These are phyloP conservation scores for Lampris megalopsis DNA, from an alignment of 2,113 vertebrate genomes.

Conservation along the genomic window DNA sequence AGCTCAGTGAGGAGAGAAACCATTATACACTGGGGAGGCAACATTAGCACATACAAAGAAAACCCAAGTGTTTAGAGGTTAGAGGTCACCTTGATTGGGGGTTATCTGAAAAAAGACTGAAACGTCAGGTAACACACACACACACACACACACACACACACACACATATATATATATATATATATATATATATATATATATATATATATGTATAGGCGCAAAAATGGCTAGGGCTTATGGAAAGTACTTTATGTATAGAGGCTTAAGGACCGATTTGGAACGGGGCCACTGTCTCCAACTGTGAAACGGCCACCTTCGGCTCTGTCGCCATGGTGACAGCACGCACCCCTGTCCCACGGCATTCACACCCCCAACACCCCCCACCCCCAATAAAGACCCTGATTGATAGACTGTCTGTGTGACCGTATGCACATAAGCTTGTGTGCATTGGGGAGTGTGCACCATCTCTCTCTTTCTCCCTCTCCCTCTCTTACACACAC, in stretches of 20 bases:
- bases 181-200: neutral
- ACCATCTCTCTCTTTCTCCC: too few species aligned
- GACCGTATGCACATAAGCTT: slow-evolving; percentile 5
- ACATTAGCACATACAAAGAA: neutral
- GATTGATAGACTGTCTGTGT: slow-evolving; percentile 82
- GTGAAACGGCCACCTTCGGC: slow-evolving; percentile 62
- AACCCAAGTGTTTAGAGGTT: too few species aligned
- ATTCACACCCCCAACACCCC: slow-evolving; percentile 31
- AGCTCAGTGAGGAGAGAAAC: neutral
- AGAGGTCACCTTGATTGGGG: too few species aligned
- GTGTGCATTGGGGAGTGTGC: too few species aligned
- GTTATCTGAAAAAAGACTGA: too few species aligned
- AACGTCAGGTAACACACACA: too few species aligned
- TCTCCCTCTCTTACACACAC: too few species aligned
- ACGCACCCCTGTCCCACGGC: slow-evolving; percentile 41
- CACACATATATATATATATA: neutral
- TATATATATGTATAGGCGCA: neutral
- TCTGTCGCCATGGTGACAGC: slow-evolving; percentile 60
- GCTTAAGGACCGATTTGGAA: slow-evolving; percentile 57
- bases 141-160: too few species aligned
- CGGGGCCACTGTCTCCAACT: slow-evolving; percentile 56
- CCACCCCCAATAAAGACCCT: slow-evolving; percentile 56
- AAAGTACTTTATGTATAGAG: slow-evolving; percentile 34
- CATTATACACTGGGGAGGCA: neutral
- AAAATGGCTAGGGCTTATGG: neutral